A percentile compares a stretch with the other conserved stretches of the same genome.
These are phyloP conservation scores for Labeo catla DNA, from an alignment of 2,113 vertebrate genomes.

Conservation along the genomic window DNA sequence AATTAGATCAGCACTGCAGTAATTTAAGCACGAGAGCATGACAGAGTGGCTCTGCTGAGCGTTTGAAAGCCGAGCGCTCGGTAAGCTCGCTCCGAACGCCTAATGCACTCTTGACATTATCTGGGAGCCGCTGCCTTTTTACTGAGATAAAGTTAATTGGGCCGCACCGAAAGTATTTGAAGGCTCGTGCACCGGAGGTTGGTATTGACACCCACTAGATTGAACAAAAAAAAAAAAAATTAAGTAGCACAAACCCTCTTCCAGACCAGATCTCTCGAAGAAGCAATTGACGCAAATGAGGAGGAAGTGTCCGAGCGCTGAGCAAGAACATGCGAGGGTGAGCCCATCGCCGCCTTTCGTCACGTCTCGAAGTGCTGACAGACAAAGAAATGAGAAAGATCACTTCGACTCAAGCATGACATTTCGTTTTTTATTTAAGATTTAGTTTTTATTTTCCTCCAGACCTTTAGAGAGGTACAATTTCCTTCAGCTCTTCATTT, in stretches of 20 bases:
- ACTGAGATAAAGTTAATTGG: slow-evolving; percentile 55
- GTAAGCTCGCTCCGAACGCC: slow-evolving; percentile 33
- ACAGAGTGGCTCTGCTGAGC: slow-evolving; percentile 40
- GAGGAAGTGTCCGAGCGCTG: slow-evolving; percentile 2
- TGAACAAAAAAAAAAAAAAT: not conserved
- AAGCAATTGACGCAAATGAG: slow-evolving; percentile 14
- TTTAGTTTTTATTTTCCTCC: slow-evolving; percentile 80
- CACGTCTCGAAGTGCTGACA: not conserved
- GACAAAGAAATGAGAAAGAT: slow-evolving; percentile 45
- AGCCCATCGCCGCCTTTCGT: not conserved
- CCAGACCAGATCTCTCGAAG: not conserved
- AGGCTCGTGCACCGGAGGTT: slow-evolving; percentile 36
- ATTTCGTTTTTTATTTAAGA: slow-evolving; percentile 93
- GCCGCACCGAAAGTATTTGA: slow-evolving; percentile 45
- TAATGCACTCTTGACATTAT: slow-evolving; percentile 60
- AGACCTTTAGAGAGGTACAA: slow-evolving; percentile 91
- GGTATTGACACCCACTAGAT: slow-evolving; percentile 30
- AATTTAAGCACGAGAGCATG: slow-evolving; percentile 44
- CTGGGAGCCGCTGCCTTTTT: slow-evolving; percentile 53
- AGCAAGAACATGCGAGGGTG: not conserved
- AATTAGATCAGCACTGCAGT: slow-evolving; percentile 47
- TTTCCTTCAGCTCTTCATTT: slow-evolving; percentile 79
- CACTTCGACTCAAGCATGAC: slow-evolving; percentile 69
- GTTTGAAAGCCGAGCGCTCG: not conserved
- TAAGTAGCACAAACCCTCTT: slow-evolving; percentile 26